phyloP scores from a whole-genome alignment of 2,113 vertebrate species.

The Felis catus region DNA sequence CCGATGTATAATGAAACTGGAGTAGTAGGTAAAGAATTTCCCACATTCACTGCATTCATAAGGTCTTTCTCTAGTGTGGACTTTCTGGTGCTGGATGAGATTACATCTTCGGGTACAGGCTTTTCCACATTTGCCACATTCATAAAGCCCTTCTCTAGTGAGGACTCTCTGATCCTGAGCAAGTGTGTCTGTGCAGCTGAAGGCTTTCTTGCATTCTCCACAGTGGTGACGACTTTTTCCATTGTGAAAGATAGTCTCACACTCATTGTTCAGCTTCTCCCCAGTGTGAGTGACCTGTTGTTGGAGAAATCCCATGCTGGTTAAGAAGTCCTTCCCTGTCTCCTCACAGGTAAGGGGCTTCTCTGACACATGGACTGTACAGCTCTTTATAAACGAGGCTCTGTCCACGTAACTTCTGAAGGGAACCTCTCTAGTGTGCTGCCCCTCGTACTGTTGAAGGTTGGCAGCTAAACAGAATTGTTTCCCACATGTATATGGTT shows the following conservation, averaged over 20 bases:
- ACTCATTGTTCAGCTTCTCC: not conserved
- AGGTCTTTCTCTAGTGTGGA: slow-evolving; percentile 59
- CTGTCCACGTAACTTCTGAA: not conserved
- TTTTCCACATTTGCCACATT: slow-evolving; percentile 59
- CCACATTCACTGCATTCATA: slow-evolving; percentile 60
- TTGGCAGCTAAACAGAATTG: not conserved
- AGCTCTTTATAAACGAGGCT: not conserved
- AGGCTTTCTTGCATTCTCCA: not conserved
- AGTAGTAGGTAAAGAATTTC: slow-evolving; percentile 58
- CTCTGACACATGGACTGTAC: not conserved
- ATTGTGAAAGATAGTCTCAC: not conserved
- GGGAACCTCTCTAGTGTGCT: not conserved
- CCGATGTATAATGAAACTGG: slow-evolving; percentile 54
- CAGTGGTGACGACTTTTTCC: not conserved
- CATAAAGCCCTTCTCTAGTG: slow-evolving; percentile 12
- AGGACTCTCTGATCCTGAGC: not conserved
- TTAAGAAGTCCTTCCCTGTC: not conserved
- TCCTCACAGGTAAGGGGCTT: not conserved
- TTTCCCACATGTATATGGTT: not conserved
- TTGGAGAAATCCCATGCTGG: not conserved
- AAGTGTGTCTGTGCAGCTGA: not conserved
- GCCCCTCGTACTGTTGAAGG: not conserved
- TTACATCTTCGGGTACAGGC: slow-evolving; percentile 61
- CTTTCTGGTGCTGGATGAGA: slow-evolving; percentile 68
- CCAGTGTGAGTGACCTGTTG: not conserved